Conservation (phyloP, 2,797 vertebrate genomes). For the Spondyliosoma cantharus region DNA sequence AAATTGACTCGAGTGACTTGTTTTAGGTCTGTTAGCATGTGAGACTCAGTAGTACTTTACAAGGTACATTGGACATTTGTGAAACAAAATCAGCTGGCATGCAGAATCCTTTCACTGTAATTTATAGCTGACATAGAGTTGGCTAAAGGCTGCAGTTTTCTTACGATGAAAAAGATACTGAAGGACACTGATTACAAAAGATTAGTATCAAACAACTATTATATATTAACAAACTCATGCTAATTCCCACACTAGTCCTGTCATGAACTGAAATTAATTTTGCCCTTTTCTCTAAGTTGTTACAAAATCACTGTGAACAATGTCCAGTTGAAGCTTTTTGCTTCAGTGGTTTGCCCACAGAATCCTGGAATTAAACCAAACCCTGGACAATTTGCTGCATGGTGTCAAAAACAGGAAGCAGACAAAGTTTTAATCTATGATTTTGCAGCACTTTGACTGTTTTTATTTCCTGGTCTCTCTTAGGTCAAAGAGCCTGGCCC, state of each 20-base stretch:
- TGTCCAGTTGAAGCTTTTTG: not conserved
- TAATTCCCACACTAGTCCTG: not conserved
- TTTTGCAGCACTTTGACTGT: conserved; percentile 1
- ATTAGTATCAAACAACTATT: too few species aligned
- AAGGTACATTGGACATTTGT: not conserved
- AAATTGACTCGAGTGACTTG: not conserved
- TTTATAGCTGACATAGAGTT: not conserved
- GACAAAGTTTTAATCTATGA: not conserved
- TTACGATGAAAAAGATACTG: not conserved
- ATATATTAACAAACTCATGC: not conserved
- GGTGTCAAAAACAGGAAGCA: not conserved
- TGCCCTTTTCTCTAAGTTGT: conserved; percentile 9
- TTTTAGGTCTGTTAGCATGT: not conserved
- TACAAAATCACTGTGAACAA: not conserved
- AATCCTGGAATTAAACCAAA: conserved; percentile 9
- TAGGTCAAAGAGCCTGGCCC: conserved; percentile 93
- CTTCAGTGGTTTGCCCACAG: conserved; percentile 6
- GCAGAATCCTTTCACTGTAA: not conserved
- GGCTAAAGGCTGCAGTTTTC: not conserved
- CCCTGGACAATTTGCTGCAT: not conserved
- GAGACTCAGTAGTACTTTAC: not conserved
- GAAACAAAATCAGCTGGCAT: not conserved
- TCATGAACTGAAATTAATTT: not conserved
- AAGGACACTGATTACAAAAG: not conserved
- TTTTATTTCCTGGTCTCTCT: conserved; percentile 21